A percentile compares a stretch with the other conserved stretches of the same genome.
Evolutionary conservation across 2,797 vertebrate genomes (phyloP).

Genomic region (Aeoliscus strigatus): DNA sequence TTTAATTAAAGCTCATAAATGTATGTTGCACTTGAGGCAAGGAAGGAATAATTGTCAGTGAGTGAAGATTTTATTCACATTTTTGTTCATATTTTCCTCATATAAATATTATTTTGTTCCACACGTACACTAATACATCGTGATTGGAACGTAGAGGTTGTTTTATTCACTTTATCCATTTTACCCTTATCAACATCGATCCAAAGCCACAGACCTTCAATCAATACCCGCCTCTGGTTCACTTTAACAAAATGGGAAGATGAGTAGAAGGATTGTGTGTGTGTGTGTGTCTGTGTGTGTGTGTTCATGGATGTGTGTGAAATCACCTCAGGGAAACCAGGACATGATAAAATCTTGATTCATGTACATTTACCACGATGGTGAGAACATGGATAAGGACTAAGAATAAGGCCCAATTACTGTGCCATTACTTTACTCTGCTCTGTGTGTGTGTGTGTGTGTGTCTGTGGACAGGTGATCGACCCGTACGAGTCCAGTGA

Average conservation of each 20-base stretch:
- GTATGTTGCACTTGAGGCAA: too few relatives aligned
- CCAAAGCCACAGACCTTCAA: constrained; percentile 12
- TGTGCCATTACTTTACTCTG: constrained; percentile 5
- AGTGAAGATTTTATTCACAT: not conserved
- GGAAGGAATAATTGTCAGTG: too few relatives aligned
- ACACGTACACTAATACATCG: too few relatives aligned
- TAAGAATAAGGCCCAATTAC: constrained; percentile 12
- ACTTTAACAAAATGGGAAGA: constrained; percentile 16
- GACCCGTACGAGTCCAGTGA: constrained; percentile 76
- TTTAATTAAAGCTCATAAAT: not conserved
- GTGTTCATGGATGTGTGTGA: constrained; percentile 2
- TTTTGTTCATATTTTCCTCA: too few relatives aligned
- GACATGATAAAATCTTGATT: constrained; percentile 16
- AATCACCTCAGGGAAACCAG: constrained; percentile 9
- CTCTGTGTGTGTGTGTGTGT: constrained; percentile 6
- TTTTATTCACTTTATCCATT: not conserved
- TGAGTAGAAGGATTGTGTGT: not conserved
- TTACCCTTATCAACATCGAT: constrained; percentile 4
- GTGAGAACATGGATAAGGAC: too few relatives aligned
- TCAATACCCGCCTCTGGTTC: constrained; percentile 22
- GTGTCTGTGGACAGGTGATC: constrained; percentile 61
- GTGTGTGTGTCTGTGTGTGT: constrained; percentile 13
- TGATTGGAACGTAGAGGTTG: not conserved
- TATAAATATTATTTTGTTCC: too few relatives aligned
- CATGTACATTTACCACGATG: constrained; percentile 25